Base-by-base conservation (phyloP, 2,797 vertebrate genomes). In the Tinamus major region DNA sequence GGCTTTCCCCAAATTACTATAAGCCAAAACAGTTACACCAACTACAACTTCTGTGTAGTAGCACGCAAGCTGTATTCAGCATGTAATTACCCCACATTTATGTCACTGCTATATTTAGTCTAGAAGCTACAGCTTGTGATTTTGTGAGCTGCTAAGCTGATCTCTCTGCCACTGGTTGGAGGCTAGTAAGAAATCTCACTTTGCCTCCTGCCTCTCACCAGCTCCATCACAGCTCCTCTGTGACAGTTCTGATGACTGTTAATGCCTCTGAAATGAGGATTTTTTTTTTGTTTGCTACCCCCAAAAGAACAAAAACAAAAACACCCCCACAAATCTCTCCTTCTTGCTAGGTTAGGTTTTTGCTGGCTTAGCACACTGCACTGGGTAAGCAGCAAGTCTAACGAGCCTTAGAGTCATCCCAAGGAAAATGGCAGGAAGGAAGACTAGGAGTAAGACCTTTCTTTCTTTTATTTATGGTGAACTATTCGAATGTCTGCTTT, bases 391-490 rank as follows among this genome's bases (percentile, higher is more conserved):
- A 49, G 9, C 61, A 91, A 79, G 27, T 70, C 49, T 33, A 77
- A 6, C 4, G 23, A 79, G 23, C 56, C 71, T 12, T 48, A 35
- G 19, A 76, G 15, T 55, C 56, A 74, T 27, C 37, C 2, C 14
- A 59, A 71, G 31, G 39, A 89, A 91, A 77, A 39, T 3, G 44
- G 10, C 33, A 87, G 39, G 29, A 77, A 17, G 19, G 72, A 37
- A 0, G 2, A 61, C 29, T 24, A 77, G 4, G 21, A 41, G 56
- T 0, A 46, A 39, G 9, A 23, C 2, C 3, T 21, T 55, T 6
- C 35, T 39, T 71, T 64, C 39, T 84, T 65, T 61, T 42, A 75
- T 39, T 26, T 46, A 6, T 14, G 53, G 29, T 20, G 10, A 88
- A 42, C 48, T 59, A 29, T 29, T 51, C 46, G 19, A 56, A 44